These are phyloP conservation scores for Sandelia bainsii DNA, from an alignment of 2,797 vertebrate species.

Conservation along the genomic window DNA sequence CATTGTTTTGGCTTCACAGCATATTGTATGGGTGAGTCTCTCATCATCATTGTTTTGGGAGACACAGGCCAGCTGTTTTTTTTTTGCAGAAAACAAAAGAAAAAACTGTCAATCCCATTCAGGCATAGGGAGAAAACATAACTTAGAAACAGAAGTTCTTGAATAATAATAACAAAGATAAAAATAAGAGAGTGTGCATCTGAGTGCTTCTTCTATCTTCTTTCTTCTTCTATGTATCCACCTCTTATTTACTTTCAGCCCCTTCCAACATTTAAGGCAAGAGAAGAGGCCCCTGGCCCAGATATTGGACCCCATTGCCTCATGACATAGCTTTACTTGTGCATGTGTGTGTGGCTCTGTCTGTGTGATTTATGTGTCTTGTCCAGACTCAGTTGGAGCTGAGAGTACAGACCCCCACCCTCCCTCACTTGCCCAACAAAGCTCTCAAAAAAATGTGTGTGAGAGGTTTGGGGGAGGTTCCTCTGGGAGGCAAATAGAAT, in stretches of 20 bases:
- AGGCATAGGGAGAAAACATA: too few relatives aligned
- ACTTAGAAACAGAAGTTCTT: too few relatives aligned
- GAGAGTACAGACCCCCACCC: slow-evolving; percentile 36
- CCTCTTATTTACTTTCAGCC: slow-evolving; percentile 42
- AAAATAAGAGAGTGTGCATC: not conserved
- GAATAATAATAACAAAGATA: not conserved
- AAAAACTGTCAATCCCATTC: too few relatives aligned
- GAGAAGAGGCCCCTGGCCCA: slow-evolving; percentile 60
- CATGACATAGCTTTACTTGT: slow-evolving; percentile 58
- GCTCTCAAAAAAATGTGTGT: slow-evolving; percentile 74
- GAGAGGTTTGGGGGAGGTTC: slow-evolving; percentile 71
- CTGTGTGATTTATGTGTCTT: slow-evolving; percentile 79
- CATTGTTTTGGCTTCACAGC: not conserved
- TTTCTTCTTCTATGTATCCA: slow-evolving; percentile 15
- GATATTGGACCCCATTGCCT: slow-evolving; percentile 60
- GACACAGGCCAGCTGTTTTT: not conserved
- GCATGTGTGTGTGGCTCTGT: slow-evolving; percentile 25
- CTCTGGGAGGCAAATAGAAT: slow-evolving; percentile 74
- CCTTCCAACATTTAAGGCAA: slow-evolving; percentile 39
- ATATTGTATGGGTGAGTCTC: too few relatives aligned
- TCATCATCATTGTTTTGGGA: not conserved
- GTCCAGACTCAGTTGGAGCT: slow-evolving; percentile 73
- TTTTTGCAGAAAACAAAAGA: too few relatives aligned
- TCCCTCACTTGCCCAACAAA: slow-evolving; percentile 55
- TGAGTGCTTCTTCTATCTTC: not conserved